Evolutionary conservation across 2,888 invertebrate genomes (phyloP).

Genomic region (Colletes collaris): DNA sequence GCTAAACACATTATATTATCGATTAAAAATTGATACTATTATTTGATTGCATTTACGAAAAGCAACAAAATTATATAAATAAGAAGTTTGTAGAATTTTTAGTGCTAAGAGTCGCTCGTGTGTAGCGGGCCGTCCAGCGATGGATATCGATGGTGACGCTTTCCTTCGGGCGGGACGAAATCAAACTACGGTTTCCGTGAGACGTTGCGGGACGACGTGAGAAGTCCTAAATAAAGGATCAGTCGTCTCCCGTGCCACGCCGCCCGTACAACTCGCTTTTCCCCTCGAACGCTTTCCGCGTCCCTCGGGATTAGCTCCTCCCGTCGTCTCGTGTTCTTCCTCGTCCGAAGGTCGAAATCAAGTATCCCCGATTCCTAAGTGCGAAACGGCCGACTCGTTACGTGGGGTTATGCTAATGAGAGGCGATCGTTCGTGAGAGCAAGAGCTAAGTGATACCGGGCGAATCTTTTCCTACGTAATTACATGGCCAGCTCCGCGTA

Average conservation of each 20-base stretch:
- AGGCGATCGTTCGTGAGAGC: slow-evolving; percentile 61
- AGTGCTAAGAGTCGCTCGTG: too few species aligned
- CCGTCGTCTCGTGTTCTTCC: not conserved
- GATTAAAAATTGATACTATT: too few species aligned
- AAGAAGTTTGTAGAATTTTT: too few species aligned
- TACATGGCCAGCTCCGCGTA: slow-evolving; percentile 56
- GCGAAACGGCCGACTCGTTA: slow-evolving; percentile 28
- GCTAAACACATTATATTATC: too few species aligned
- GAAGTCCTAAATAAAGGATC: slow-evolving; percentile 52
- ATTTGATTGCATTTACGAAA: too few species aligned
- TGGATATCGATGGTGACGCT: not conserved
- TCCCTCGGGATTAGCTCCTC: slow-evolving; percentile 36
- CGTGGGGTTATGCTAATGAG: slow-evolving; percentile 70
- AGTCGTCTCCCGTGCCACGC: slow-evolving; percentile 22
- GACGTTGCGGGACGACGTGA: slow-evolving; percentile 21
- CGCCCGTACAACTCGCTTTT: slow-evolving; percentile 46
- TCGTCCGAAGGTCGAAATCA: slow-evolving; percentile 21
- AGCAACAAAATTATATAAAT: too few species aligned
- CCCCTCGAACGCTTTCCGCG: slow-evolving; percentile 47
- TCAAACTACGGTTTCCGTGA: slow-evolving; percentile 20
- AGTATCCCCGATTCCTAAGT: slow-evolving; percentile 45
- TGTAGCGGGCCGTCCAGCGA: not conserved
- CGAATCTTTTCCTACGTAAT: slow-evolving; percentile 67
- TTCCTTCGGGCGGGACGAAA: slow-evolving; percentile 5
- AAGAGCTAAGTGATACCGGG: slow-evolving; percentile 66